A percentile compares a stretch with the other conserved stretches of the same genome.
Conservation (phyloP, 1,140 invertebrate genomes). For the Oryzaephilus surinamensis region DNA sequence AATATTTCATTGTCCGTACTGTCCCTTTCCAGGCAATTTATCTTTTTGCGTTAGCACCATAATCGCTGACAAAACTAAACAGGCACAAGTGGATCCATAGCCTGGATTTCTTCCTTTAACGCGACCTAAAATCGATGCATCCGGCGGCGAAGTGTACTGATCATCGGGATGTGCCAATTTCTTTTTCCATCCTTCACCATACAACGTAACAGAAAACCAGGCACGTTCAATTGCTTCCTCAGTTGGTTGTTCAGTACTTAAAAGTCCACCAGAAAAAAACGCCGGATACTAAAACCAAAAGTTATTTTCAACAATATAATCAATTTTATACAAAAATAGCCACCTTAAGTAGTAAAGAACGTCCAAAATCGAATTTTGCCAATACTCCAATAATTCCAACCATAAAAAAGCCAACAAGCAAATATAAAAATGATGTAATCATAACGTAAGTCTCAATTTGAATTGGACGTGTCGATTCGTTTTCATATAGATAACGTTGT, state of each 20-base stretch:
- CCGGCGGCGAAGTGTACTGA: constrained; percentile 48
- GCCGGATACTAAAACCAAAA: constrained; percentile 39
- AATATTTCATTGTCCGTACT: constrained; percentile 41
- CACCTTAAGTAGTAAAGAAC: constrained; percentile 9
- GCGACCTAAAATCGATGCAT: constrained; percentile 56
- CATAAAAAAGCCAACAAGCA: constrained; percentile 44
- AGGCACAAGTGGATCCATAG: constrained; percentile 72
- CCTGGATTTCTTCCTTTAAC: constrained; percentile 59
- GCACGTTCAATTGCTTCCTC: constrained; percentile 50
- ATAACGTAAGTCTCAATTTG: constrained; percentile 56
- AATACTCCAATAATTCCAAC: constrained; percentile 53
- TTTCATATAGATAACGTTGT: constrained; percentile 60
- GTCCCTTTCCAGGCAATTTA: constrained; percentile 63
- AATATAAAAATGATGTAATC: constrained; percentile 39
- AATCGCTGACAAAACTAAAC: constrained; percentile 58
- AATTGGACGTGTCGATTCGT: constrained; percentile 57
- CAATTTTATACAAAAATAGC: no score
- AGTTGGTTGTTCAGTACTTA: constrained; percentile 55
- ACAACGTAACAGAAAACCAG: constrained; percentile 56
- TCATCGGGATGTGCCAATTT: constrained; percentile 49
- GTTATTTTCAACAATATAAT: neutral
- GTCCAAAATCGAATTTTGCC: constrained; percentile 49
- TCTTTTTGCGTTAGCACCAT: constrained; percentile 64
- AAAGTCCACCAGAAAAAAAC: constrained; percentile 60
- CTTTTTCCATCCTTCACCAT: constrained; percentile 70